phyloP scores from a whole-genome alignment of 2,113 vertebrate genomes.

The Bothrops jararaca region DNA sequence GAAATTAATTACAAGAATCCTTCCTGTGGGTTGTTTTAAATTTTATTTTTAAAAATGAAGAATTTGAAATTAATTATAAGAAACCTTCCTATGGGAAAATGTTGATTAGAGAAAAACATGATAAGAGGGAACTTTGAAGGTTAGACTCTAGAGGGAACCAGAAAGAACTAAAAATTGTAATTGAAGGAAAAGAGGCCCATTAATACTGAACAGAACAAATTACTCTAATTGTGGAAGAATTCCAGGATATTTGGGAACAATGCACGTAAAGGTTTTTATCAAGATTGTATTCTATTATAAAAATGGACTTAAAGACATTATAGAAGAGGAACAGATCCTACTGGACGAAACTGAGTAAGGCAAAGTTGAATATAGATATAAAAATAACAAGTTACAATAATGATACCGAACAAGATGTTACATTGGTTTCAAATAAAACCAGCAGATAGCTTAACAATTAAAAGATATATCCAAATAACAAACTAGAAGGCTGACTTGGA shows the following conservation, averaged over 20 bases:
- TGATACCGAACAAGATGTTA: background rate
- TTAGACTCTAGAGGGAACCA: background rate
- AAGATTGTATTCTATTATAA: background rate
- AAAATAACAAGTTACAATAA: background rate
- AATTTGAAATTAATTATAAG: background rate
- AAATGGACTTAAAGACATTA: background rate
- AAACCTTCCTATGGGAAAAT: background rate
- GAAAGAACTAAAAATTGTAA: background rate
- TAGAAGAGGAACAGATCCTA: background rate
- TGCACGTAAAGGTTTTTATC: background rate
- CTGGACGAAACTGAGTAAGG: background rate
- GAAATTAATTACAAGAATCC: background rate
- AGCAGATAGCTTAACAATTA: background rate
- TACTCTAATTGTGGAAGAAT: background rate
- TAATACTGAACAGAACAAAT: background rate
- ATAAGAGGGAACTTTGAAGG: background rate
- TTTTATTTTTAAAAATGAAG: background rate
- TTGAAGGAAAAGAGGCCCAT: background rate
- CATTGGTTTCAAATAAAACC: background rate
- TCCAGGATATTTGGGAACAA: background rate
- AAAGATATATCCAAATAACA: background rate
- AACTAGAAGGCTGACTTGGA: background rate
- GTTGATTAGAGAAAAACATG: background rate
- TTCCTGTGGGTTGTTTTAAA: background rate
- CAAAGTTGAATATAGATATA: background rate